Conservation (phyloP, 2,113 vertebrate genomes). For the Raja brachyura region DNA sequence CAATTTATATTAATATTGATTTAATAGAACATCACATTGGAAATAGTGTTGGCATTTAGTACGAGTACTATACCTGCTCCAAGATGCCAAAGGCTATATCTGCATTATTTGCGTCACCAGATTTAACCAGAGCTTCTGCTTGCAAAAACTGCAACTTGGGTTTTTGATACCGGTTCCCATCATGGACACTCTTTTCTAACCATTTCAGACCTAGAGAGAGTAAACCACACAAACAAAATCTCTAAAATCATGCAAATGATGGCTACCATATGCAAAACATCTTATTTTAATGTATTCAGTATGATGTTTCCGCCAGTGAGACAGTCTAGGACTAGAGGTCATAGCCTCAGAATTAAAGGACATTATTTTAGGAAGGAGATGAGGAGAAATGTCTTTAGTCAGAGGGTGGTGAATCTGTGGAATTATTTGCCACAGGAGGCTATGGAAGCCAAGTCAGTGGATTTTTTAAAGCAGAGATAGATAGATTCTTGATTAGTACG, state of each 20-base stretch:
- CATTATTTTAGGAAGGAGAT: too few relatives aligned
- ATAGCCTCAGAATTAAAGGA: too few relatives aligned
- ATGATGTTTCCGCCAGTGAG: too few relatives aligned
- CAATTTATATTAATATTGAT: background rate
- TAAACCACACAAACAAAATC: constrained; percentile 18
- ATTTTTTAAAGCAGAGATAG: too few relatives aligned
- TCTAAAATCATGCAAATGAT: background rate
- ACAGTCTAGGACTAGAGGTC: too few relatives aligned
- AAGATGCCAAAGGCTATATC: constrained; percentile 70
- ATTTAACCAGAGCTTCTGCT: constrained; percentile 67
- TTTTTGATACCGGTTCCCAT: constrained; percentile 53
- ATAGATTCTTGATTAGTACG: too few relatives aligned
- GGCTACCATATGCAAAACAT: background rate
- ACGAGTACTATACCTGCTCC: constrained; percentile 61
- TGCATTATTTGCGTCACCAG: constrained; percentile 56
- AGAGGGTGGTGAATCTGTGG: too few relatives aligned
- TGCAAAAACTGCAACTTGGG: constrained; percentile 61
- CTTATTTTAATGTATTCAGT: background rate
- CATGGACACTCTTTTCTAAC: constrained; percentile 39
- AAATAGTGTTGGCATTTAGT: background rate
- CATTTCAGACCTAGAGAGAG: constrained; percentile 48
- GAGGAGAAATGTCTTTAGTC: too few relatives aligned
- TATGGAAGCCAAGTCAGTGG: too few relatives aligned
- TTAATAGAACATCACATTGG: background rate
- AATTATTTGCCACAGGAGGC: too few relatives aligned